A percentile compares a stretch with the other conserved stretches of the same genome.
Conservation (phyloP, 2,797 vertebrate species). For the Chiropotes sagulatus region DNA sequence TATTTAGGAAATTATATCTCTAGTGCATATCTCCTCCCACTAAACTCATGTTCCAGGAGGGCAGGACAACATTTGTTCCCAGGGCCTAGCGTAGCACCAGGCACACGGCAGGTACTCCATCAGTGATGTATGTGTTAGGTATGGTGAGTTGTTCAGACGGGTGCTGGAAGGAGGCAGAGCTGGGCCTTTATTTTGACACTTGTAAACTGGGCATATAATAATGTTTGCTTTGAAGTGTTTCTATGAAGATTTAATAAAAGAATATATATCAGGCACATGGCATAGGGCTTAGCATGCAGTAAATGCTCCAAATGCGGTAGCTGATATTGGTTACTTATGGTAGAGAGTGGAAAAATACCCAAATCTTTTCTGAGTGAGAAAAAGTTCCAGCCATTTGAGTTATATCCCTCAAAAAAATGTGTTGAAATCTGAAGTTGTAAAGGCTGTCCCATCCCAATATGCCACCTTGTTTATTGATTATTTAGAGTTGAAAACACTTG, state of each 20-base stretch:
- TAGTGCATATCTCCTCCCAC: neutral
- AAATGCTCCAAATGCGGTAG: neutral
- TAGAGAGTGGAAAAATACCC: neutral
- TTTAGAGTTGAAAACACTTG: neutral
- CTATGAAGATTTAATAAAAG: neutral
- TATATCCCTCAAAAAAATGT: neutral
- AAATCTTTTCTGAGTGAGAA: neutral
- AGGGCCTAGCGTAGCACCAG: neutral
- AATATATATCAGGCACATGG: neutral
- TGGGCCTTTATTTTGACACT: neutral
- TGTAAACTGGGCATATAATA: neutral
- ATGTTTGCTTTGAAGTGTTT: neutral
- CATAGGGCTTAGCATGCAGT: neutral
- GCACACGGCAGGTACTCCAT: neutral
- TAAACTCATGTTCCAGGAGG: neutral
- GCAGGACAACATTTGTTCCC: neutral
- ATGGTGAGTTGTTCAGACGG: neutral
- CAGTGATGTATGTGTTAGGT: neutral
- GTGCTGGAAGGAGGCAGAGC: neutral
- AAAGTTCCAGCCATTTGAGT: neutral
- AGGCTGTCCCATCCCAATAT: neutral
- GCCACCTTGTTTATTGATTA: neutral
- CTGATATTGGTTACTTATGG: neutral
- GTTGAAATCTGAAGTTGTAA: neutral
- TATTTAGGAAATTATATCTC: neutral